A percentile compares a stretch with the other conserved stretches of the same genome.
phyloP scores from a whole-genome alignment of 2,797 vertebrate species.

The Sandelia bainsii region DNA sequence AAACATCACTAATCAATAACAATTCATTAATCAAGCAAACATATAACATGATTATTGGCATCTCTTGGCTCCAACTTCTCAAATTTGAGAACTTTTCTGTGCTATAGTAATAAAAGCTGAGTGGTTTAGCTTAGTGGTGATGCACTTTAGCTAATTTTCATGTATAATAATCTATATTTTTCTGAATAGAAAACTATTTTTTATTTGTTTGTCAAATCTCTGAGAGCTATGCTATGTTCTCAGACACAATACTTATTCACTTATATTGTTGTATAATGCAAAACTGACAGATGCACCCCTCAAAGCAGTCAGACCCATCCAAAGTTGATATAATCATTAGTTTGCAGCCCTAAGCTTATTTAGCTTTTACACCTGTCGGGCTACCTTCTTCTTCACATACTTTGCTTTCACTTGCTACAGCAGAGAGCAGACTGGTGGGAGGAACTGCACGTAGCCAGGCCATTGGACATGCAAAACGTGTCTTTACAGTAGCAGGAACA shows the following conservation, averaged over 20 bases:
- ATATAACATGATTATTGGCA: not conserved
- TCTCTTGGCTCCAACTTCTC: not conserved
- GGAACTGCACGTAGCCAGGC: slow-evolving; percentile 71
- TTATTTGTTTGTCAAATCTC: not conserved
- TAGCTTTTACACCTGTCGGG: slow-evolving; percentile 33
- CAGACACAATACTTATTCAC: not conserved
- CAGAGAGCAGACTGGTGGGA: slow-evolving; percentile 65
- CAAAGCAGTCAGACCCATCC: not conserved
- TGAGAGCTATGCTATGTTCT: not conserved
- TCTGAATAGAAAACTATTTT: no score
- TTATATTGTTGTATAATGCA: not conserved
- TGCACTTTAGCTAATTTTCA: no score
- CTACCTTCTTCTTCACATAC: slow-evolving; percentile 37
- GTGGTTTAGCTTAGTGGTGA: no score
- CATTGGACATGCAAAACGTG: slow-evolving; percentile 78
- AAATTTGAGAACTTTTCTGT: not conserved
- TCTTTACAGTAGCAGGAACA: slow-evolving; percentile 53
- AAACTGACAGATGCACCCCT: not conserved
- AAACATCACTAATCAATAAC: no score
- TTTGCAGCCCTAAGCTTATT: not conserved
- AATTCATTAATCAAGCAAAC: not conserved
- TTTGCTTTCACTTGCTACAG: slow-evolving; percentile 47
- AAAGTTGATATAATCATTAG: not conserved
- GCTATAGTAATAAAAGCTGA: no score
- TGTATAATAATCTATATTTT: no score